Conservation (phyloP, 2,888 invertebrate species). For the Biston stratarius region DNA sequence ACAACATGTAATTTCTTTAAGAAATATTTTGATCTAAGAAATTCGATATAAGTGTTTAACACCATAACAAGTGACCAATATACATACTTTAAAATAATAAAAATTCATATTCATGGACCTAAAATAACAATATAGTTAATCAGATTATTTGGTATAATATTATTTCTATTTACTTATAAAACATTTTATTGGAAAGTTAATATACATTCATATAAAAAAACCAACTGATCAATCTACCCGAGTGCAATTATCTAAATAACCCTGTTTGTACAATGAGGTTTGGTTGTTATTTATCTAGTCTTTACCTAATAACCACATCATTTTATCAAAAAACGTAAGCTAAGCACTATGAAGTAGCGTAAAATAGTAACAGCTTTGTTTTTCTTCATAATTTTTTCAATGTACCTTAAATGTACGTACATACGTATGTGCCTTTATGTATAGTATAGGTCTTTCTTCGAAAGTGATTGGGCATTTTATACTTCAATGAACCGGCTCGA, state of each 20-base stretch:
- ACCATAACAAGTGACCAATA: conserved; percentile 37
- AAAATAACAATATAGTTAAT: background rate
- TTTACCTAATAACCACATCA: background rate
- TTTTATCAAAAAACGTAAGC: background rate
- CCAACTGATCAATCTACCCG: background rate
- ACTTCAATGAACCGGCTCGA: too few relatives aligned
- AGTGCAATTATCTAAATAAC: conserved; percentile 67
- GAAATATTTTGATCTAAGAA: conserved; percentile 51
- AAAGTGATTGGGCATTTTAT: too few relatives aligned
- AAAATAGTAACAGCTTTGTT: background rate
- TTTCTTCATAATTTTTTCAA: too few relatives aligned
- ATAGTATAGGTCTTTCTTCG: too few relatives aligned
- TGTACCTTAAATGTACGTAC: too few relatives aligned
- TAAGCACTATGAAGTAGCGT: background rate
- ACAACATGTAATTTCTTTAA: conserved; percentile 41
- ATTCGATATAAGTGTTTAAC: conserved; percentile 56
- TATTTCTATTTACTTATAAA: background rate
- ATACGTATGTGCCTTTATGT: too few relatives aligned
- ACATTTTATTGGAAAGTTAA: background rate
- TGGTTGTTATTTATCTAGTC: conserved; percentile 27
- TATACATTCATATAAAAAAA: background rate
- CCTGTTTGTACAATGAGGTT: conserved; percentile 72
- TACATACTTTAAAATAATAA: background rate
- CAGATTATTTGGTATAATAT: background rate
- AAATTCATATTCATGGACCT: background rate